phyloP scores from a whole-genome alignment of 2,113 vertebrate genomes.

The Podarcis raffonei region DNA sequence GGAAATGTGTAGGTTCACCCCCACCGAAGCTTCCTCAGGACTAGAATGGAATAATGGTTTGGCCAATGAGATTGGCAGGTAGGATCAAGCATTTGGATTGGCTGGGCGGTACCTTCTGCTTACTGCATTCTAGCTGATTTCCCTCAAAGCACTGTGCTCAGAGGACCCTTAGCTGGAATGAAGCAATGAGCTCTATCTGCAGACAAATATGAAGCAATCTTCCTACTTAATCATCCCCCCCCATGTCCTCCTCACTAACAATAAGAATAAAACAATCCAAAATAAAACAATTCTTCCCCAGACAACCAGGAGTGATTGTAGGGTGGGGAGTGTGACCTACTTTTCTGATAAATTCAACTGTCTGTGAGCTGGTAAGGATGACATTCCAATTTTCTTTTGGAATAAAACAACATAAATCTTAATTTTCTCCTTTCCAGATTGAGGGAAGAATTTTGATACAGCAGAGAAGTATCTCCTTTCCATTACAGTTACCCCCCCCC shows the following conservation, averaged over 20 bases:
- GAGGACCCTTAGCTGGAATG: too few species aligned
- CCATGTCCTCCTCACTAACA: not conserved
- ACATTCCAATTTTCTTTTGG: conserved; percentile 31
- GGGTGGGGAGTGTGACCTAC: conserved; percentile 24
- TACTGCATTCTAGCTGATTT: not conserved
- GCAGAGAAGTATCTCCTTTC: conserved; percentile 40
- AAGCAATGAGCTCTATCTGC: not conserved
- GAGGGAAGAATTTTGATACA: conserved; percentile 19
- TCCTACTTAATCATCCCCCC: not conserved
- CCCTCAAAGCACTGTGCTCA: not conserved
- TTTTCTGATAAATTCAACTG: conserved; percentile 30
- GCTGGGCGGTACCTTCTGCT: not conserved
- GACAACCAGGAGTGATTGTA: not conserved
- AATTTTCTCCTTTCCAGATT: conserved; percentile 37
- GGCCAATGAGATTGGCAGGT: not conserved
- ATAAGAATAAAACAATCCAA: not conserved
- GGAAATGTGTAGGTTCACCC: not conserved
- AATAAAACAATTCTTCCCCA: conserved; percentile 5
- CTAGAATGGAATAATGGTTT: not conserved
- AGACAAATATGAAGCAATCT: not conserved
- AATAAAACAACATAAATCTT: conserved; percentile 12
- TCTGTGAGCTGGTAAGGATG: conserved; percentile 35
- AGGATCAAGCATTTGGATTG: not conserved
- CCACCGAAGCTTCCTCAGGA: not conserved
- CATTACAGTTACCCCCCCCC: conserved; percentile 38